Evolutionary conservation across 2,797 vertebrate species (phyloP), one percentile per base, ranked within the genome.

Genomic region (Microctenopoma stevenorrisi): DNA sequence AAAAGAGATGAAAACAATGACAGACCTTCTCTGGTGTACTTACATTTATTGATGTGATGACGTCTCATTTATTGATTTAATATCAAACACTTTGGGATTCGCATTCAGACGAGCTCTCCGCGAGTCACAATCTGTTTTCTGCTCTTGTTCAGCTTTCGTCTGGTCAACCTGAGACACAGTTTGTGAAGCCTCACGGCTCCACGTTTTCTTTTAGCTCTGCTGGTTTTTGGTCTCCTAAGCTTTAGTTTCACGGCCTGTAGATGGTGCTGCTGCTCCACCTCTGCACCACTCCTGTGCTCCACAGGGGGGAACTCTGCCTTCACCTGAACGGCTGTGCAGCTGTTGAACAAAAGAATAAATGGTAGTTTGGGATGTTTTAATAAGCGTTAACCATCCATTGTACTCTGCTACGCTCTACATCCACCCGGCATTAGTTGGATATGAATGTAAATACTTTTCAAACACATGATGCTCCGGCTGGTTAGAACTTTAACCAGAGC

Each of bases 81-180:
- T 44, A 15, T 25, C 9, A 3, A 72, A 42, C 50, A 11, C 63
- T 51, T 26, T 44, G 52, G 18, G 7, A 5, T 47, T 59, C 16
- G 22, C 16, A 6, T 35, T 74, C 25, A 62, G 44, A 22, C 7
- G 0, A 42, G 35, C 12, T 25, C 4, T 43, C 9, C 13, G 18
- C 3, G 13, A 60, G 40, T 57, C 2, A 18, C 61, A 15, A 35
- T 9, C 1, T 2, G 35, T 64, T 15, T 80, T 3, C 54, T 63
- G 66, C 2, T 60, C 10, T 22, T 56, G 46, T 35, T 78, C 0
- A 9, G 28, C 2, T 64, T 85, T 38, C 58, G 37, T 7, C 59
- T 49, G 4, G 50, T 72, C 74, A 93, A 72, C 74, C 43, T 75
- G 33, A 94, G 43, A 60, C 96, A 96, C 46, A 67, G 85, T 53